These are phyloP conservation scores for Parnassius orleans DNA, from an alignment of 2,888 invertebrate species.

Conservation along the genomic window DNA sequence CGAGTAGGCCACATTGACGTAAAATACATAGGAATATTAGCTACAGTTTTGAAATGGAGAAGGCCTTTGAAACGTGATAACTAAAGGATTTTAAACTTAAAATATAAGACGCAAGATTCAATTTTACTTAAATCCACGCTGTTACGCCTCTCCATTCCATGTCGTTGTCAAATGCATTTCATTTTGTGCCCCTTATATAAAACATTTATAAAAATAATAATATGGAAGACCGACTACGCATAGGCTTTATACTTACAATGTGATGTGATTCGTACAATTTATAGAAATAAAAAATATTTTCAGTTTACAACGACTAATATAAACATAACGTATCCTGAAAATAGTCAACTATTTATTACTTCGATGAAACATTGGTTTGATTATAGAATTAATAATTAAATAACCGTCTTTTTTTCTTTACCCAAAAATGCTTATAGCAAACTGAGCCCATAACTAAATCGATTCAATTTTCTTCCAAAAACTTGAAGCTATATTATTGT, in stretches of 20 bases:
- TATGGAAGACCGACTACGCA: constrained; percentile 33
- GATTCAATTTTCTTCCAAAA: constrained; percentile 13
- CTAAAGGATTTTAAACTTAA: constrained; percentile 4
- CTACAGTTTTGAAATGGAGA: constrained; percentile 27
- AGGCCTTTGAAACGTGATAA: not conserved
- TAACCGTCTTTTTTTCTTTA: no score
- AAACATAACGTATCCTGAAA: not conserved
- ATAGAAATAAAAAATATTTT: constrained; percentile 1
- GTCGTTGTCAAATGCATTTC: constrained; percentile 26
- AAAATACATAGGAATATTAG: constrained; percentile 22
- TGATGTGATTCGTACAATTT: constrained; percentile 2
- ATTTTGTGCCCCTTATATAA: constrained; percentile 27
- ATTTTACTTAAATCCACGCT: constrained; percentile 1
- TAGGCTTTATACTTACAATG: constrained; percentile 14
- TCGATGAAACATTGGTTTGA: no score
- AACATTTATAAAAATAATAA: constrained; percentile 26
- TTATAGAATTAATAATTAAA: no score
- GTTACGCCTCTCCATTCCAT: constrained; percentile 14
- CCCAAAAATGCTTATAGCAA: not conserved
- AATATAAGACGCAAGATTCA: constrained; percentile 12
- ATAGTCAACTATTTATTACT: not conserved
- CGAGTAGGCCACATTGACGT: constrained; percentile 24
- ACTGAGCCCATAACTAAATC: constrained; percentile 14
- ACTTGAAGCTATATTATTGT: not conserved
- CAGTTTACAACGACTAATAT: not conserved